Percentiles rank a stretch among this genome's conserved stretches.
phyloP scores from a whole-genome alignment of 2,113 vertebrate species.

The Noctilio leporinus region DNA sequence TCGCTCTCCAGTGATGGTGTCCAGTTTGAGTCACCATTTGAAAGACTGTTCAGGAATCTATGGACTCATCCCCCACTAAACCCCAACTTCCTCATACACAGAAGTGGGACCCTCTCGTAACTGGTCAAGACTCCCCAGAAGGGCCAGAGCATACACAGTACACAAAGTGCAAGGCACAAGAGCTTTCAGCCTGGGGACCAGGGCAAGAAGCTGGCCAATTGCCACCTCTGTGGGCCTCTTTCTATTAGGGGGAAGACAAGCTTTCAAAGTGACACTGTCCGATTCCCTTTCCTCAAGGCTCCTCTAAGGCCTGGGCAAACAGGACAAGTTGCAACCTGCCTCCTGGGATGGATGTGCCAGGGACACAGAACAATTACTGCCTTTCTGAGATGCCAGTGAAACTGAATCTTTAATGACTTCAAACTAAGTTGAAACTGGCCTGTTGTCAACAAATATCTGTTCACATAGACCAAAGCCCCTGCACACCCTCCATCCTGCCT shows the following conservation, averaged over 20 bases:
- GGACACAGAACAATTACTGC: constrained; percentile 33
- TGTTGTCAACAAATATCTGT: constrained; percentile 24
- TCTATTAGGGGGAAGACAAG: not conserved
- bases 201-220: not conserved
- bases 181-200: not conserved
- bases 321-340: constrained; percentile 40
- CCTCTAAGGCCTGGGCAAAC: not conserved
- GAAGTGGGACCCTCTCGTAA: not conserved
- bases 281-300: not conserved
- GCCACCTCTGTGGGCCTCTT: not conserved
- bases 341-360: not conserved
- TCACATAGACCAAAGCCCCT: not conserved
- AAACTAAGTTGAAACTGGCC: constrained; percentile 33
- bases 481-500: not conserved
- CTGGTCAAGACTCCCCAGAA: not conserved
- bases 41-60: not conserved
- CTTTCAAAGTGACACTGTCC: not conserved
- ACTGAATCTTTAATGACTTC: constrained; percentile 22
- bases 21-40: not conserved
- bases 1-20: not conserved
- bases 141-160: not conserved
- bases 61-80: not conserved
- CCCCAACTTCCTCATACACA: not conserved
- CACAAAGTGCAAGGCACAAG: not conserved
- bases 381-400: constrained; percentile 56